phyloP scores from a whole-genome alignment of 2,888 invertebrate species.

The Xestia rhomboidea region DNA sequence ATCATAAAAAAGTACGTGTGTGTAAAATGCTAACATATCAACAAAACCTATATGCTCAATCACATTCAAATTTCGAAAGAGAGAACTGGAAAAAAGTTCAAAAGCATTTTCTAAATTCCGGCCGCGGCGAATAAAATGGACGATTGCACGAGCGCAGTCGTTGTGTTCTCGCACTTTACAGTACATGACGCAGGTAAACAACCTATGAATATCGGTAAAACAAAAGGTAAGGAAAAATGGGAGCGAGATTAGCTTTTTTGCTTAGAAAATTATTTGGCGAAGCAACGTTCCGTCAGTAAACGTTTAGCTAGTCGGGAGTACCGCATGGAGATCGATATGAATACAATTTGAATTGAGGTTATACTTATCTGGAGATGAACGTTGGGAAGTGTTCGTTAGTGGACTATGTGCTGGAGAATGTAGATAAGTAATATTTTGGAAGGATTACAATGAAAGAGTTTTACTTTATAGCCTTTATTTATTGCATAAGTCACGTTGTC shows the following conservation, averaged over 20 bases:
- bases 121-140: slow-evolving; percentile 34
- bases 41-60: slow-evolving; percentile 1
- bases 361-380: slow-evolving; percentile 6
- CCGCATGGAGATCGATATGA: slow-evolving; percentile 42
- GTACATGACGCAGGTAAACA: slow-evolving; percentile 55
- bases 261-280: slow-evolving; percentile 45
- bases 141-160: slow-evolving; percentile 32
- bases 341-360: slow-evolving; percentile 34
- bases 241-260: slow-evolving; percentile 42
- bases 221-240: slow-evolving; percentile 39
- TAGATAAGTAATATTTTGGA: neutral
- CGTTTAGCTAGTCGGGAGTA: slow-evolving; percentile 29
- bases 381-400: slow-evolving; percentile 15
- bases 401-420: neutral
- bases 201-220: slow-evolving; percentile 53
- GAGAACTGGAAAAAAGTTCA: neutral
- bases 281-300: neutral
- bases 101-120: slow-evolving; percentile 26
- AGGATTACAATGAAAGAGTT: neutral
- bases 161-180: slow-evolving; percentile 37
- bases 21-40: neutral
- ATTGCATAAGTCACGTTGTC: neutral
- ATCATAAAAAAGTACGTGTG: neutral
- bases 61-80: slow-evolving; percentile 4
- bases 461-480: neutral